phyloP scores from a whole-genome alignment of 2,113 vertebrate species.

The Erythrocebus patas region DNA sequence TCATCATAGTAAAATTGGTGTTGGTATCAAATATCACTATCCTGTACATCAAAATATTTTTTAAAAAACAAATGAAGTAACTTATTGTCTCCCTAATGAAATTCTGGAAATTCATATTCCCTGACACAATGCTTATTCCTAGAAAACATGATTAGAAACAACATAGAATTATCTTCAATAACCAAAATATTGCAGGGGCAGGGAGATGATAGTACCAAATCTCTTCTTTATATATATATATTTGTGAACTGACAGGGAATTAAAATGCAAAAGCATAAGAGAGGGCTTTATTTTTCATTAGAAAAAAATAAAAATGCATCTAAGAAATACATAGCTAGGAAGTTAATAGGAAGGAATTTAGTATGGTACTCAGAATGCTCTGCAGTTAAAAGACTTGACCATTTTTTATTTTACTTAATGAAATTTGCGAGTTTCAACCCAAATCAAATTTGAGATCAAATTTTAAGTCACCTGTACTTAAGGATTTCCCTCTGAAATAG shows the following conservation, averaged over 20 bases:
- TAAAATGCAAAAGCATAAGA: background rate
- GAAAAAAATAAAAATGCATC: background rate
- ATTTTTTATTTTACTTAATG: constrained; percentile 1
- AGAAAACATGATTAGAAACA: background rate
- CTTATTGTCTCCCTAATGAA: background rate
- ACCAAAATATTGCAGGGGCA: background rate
- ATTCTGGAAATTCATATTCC: background rate
- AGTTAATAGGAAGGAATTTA: background rate
- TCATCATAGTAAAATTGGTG: background rate
- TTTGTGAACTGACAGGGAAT: background rate
- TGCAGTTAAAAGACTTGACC: background rate
- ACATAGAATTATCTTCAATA: background rate
- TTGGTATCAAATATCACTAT: constrained; percentile 12
- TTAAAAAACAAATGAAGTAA: background rate
- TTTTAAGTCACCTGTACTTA: background rate
- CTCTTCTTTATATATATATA: background rate
- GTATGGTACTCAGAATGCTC: background rate
- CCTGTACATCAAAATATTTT: background rate
- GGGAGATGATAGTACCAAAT: background rate
- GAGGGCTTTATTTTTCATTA: background rate
- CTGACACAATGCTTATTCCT: background rate
- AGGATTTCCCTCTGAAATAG: constrained; percentile 13
- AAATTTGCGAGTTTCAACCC: background rate
- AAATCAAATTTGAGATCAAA: background rate
- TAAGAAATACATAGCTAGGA: background rate